Evolutionary conservation across 2,797 vertebrate genomes (phyloP).

Genomic region (Periparus ater): DNA sequence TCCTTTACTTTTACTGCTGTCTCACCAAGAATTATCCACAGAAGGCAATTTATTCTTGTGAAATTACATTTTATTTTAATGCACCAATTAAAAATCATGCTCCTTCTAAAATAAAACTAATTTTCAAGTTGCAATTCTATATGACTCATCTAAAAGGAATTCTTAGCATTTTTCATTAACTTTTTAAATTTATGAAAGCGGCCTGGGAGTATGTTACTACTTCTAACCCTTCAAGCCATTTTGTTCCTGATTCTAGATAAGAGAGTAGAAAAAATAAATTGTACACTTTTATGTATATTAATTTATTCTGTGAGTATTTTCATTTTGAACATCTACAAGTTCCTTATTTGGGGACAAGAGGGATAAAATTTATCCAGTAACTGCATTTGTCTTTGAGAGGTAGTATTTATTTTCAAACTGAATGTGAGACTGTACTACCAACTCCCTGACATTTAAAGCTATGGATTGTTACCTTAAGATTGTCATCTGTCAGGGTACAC

Average conservation of each 20-base stretch:
- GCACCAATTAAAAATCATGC: neutral
- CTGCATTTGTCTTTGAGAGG: neutral
- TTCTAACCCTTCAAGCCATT: neutral
- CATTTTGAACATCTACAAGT: neutral
- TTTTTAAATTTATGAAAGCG: neutral
- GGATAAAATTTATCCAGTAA: neutral
- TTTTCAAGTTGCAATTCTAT: neutral
- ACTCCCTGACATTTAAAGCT: neutral
- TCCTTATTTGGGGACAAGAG: rapidly evolving
- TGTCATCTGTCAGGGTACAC: neutral
- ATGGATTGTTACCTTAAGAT: neutral
- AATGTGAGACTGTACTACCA: neutral
- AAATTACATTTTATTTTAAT: neutral
- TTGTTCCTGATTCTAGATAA: neutral
- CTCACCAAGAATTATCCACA: neutral
- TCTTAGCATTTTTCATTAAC: neutral
- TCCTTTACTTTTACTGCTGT: neutral
- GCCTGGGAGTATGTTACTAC: neutral
- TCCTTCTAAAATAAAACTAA: neutral
- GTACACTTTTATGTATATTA: neutral
- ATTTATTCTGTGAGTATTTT: neutral
- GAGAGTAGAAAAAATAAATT: neutral
- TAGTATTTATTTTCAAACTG: neutral
- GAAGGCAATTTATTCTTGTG: neutral
- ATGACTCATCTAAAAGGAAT: neutral